Conservation (phyloP, 2,113 vertebrate genomes). For the Patagioenas fasciata region DNA sequence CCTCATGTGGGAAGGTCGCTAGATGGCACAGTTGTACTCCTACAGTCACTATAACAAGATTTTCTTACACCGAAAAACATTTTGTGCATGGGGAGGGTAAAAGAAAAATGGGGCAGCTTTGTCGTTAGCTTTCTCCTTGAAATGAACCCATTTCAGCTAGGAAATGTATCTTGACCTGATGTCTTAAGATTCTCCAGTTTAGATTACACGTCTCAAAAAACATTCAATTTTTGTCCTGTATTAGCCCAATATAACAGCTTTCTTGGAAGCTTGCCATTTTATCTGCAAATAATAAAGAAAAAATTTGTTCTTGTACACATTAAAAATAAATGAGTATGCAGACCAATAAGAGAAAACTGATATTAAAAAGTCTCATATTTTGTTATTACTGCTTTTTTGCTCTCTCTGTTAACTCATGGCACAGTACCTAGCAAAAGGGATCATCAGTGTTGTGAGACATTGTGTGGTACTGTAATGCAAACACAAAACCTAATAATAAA, state of each 20-base stretch:
- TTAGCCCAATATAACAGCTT: neutral
- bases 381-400: neutral
- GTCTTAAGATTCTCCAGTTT: neutral
- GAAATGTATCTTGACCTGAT: neutral
- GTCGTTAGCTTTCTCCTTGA: neutral
- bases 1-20: neutral
- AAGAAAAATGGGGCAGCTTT: neutral
- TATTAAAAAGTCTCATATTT: neutral
- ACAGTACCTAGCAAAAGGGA: neutral
- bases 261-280: neutral
- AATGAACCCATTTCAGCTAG: neutral
- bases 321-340: neutral
- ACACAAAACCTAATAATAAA: neutral
- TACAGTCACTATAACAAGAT: neutral
- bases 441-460: neutral
- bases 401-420: neutral
- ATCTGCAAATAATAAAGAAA: neutral
- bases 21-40: neutral
- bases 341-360: neutral
- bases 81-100: neutral
- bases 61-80: neutral
- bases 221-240: neutral
- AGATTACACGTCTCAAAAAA: neutral
- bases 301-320: neutral
- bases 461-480: neutral